phyloP scores from a whole-genome alignment of 1,140 invertebrate species.

The Hormaphis cornu region DNA sequence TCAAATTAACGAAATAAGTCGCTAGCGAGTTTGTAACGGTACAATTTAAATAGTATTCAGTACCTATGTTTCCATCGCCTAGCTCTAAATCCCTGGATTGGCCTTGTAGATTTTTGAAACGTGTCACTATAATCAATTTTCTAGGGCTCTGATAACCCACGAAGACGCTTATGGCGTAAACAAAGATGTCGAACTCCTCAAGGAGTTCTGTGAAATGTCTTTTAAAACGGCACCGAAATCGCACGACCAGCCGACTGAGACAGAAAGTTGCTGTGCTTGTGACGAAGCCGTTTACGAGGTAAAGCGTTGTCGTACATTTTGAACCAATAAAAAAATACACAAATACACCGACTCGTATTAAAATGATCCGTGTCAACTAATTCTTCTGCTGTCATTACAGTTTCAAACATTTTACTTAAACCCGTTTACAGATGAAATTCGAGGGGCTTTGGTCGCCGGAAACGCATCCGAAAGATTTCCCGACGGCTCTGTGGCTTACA shows the following conservation, averaged over 20 bases:
- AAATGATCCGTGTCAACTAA: no score
- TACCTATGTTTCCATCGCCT: no score
- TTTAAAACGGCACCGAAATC: neutral
- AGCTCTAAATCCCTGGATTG: no score
- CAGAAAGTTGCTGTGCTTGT: slow-evolving; percentile 74
- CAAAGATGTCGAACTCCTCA: neutral
- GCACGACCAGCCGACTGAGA: neutral
- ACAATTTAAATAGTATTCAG: no score
- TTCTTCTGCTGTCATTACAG: neutral
- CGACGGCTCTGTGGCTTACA: slow-evolving; percentile 71
- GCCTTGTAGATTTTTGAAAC: no score
- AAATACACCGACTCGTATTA: no score
- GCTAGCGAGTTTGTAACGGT: no score
- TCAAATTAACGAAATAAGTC: no score
- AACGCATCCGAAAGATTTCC: slow-evolving; percentile 96
- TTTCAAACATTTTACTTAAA: neutral
- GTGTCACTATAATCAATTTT: neutral
- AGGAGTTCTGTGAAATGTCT: slow-evolving; percentile 12
- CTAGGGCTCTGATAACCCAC: neutral
- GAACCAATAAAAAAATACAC: neutral
- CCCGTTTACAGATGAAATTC: slow-evolving; percentile 72
- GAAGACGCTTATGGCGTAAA: neutral
- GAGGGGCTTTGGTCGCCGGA: slow-evolving; percentile 92
- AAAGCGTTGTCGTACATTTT: neutral
- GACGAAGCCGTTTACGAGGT: slow-evolving; percentile 90